Conservation (phyloP, 2,888 invertebrate species). For the Tinea semifulvella region DNA sequence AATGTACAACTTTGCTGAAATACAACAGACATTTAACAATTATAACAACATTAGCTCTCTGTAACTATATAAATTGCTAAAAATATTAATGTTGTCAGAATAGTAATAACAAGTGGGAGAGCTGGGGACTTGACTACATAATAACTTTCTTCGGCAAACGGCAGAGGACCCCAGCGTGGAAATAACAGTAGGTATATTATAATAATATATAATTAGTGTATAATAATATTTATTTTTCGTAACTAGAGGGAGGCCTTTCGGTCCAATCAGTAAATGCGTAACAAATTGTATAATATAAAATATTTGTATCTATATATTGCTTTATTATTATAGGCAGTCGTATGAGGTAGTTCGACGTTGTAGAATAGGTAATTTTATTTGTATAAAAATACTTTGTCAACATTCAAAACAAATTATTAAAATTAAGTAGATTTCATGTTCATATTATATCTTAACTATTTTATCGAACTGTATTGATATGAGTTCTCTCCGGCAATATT, state of each 20-base stretch:
- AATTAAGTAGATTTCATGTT: conserved; percentile 39
- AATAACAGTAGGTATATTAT: too few relatives aligned
- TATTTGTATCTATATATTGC: conserved; percentile 17
- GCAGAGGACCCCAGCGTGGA: not conserved
- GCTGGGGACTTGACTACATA: not conserved
- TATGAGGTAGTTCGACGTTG: conserved; percentile 58
- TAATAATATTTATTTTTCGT: conserved; percentile 10
- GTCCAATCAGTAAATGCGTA: conserved; percentile 7
- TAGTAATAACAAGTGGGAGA: conserved; percentile 8
- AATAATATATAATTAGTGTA: conserved; percentile 5
- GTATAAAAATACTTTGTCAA: conserved; percentile 66
- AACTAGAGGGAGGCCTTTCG: conserved; percentile 13
- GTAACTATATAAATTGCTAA: conserved; percentile 16
- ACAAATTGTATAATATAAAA: conserved; percentile 1
- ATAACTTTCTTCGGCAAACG: not conserved
- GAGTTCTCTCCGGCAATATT: too few relatives aligned
- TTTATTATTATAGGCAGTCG: conserved; percentile 33
- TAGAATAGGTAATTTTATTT: conserved; percentile 32
- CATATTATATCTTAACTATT: too few relatives aligned
- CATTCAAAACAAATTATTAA: conserved; percentile 64
- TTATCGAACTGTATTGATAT: too few relatives aligned
- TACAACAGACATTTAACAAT: conserved; percentile 35
- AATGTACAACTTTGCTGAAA: conserved; percentile 44
- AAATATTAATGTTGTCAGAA: not conserved
- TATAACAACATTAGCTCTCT: conserved; percentile 32